Base-by-base conservation (phyloP, 2,888 invertebrate species). In the Drosophila mercatorum region DNA sequence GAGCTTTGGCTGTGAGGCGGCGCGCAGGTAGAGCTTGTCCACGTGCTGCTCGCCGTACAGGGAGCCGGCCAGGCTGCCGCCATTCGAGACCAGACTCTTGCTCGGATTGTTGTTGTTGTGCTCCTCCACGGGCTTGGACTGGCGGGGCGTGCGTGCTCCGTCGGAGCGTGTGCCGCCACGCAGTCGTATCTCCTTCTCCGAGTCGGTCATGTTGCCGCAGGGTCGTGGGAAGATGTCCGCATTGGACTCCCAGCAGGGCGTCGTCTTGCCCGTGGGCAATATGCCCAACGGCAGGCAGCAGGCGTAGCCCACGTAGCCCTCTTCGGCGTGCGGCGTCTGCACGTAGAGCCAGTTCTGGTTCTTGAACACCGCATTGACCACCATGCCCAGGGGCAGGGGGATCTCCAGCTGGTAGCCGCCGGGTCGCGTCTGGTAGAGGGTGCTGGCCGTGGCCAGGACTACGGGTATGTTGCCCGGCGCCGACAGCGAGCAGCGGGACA, bases 381-480 rank as follows among this genome's bases (percentile, higher is more conserved):
- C 97, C 92, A 97, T 97, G 5, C 97, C 97, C 69, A 97, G 93
- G 0, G 97, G 96, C 57, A 97, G 92, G 0, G 95, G 94, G 57
- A 96, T 93, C 92, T 96, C 96, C 11, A 94, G 94, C 87, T 95
- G 95, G 82, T 95, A 95, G 43, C 94, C 94, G n/a, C 95, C 95
- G 53, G 94, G 94, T 68, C 95, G 94, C 1, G 96, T 96, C 92
- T 96, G 96, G 92, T 96, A 96, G 14, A 96, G 93, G 0, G 95
- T 95, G 80, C 95, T 96, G 1, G 96, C 95, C 81, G 95, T 95
- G 38, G 96, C 95, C 68, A 97, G 93, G 5, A 97, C 97, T 38
- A 97, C 96, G 2, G 97, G 97, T 74, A 97, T 96, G 92, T 97
- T 97, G 51, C 96, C 97, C 0, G 97, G 97, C 36, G 95, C 95